Conservation (phyloP, 2,888 invertebrate species). For the Catonia carolina region DNA sequence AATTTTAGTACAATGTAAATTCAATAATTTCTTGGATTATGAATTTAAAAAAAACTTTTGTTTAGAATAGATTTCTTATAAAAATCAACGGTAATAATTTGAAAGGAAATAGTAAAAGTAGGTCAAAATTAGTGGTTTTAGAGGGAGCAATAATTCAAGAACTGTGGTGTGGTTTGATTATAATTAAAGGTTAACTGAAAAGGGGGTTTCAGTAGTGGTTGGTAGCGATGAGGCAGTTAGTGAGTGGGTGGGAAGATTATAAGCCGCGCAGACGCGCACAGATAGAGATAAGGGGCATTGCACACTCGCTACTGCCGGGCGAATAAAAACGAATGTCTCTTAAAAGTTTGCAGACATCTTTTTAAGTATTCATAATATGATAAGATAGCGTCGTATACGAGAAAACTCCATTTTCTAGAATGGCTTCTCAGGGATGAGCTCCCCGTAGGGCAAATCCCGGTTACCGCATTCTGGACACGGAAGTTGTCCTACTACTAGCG, state of each 20-base stretch:
- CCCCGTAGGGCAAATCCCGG: slow-evolving; percentile 8
- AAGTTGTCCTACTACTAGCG: slow-evolving; percentile 1
- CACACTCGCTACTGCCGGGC: slow-evolving; percentile 13
- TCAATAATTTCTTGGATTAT: no score
- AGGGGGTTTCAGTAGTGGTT: not conserved
- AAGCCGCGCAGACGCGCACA: not conserved
- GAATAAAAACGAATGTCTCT: slow-evolving; percentile 28
- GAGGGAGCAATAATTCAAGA: not conserved
- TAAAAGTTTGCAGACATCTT: slow-evolving; percentile 28
- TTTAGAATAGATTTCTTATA: no score
- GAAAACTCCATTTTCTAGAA: slow-evolving; percentile 27
- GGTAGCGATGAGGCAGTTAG: not conserved
- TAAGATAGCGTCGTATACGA: slow-evolving; percentile 26
- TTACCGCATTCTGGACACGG: slow-evolving; percentile 5
- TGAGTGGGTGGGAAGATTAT: not conserved
- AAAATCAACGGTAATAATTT: no score
- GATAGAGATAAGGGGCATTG: slow-evolving; percentile 4
- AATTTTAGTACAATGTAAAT: no score
- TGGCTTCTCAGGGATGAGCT: slow-evolving; percentile 17
- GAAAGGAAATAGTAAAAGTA: not conserved
- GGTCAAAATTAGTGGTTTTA: slow-evolving; percentile 3
- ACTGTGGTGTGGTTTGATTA: slow-evolving; percentile 10
- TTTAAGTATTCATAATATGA: slow-evolving; percentile 28
- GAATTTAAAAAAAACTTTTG: no score
- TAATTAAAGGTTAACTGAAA: slow-evolving; percentile 9